Percentiles rank a stretch among this genome's conserved stretches.
These are phyloP conservation scores for Drosophila paracracens DNA, from an alignment of 2,888 invertebrate genomes.

Conservation along the genomic window DNA sequence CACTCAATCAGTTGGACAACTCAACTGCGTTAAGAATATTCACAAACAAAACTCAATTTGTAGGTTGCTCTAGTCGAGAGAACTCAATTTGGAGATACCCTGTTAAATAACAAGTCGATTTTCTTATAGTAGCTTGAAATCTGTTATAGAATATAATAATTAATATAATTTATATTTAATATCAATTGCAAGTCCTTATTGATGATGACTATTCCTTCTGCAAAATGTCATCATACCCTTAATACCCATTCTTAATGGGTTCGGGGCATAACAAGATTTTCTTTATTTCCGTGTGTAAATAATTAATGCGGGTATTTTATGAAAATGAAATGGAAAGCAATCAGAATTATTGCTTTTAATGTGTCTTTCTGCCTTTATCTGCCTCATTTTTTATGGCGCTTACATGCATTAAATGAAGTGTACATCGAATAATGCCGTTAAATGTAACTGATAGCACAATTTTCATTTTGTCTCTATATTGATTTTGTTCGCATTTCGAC, in stretches of 20 bases:
- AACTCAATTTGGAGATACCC: neutral
- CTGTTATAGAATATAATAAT: too few species aligned
- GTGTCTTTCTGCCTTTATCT: neutral
- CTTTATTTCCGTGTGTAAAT: neutral
- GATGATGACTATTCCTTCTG: neutral
- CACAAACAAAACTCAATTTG: neutral
- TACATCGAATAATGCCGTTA: neutral
- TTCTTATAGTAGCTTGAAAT: rapidly evolving
- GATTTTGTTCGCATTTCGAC: neutral
- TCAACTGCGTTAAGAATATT: neutral
- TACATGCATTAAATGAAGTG: neutral
- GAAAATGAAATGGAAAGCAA: neutral
- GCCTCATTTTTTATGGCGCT: neutral
- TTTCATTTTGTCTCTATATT: neutral
- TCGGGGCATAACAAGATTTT: neutral
- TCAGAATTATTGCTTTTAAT: neutral
- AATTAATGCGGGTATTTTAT: neutral
- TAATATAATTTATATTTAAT: neutral
- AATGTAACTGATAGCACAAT: neutral
- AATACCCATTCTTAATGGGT: neutral
- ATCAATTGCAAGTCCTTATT: neutral
- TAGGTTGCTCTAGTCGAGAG: neutral
- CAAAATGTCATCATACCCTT: neutral
- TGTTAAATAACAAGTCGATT: neutral
- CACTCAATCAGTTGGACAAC: constrained; percentile 1